Percentiles rank a stretch among this genome's conserved stretches.
These are phyloP conservation scores for Clupea harengus DNA, from an alignment of 2,113 vertebrate genomes.

Conservation along the genomic window DNA sequence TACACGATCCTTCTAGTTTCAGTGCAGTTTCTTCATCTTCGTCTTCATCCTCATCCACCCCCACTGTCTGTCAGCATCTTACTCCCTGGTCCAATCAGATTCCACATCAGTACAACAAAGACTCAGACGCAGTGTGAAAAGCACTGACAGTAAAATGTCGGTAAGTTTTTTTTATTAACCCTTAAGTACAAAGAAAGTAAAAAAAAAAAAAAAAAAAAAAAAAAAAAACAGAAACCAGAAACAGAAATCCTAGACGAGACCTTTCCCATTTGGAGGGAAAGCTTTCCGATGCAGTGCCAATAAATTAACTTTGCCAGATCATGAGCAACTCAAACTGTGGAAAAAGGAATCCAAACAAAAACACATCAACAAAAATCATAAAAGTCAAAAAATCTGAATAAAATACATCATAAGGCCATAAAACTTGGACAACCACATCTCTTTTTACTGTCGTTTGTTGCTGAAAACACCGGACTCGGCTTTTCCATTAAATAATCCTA, in stretches of 20 bases:
- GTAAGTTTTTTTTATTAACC: constrained; percentile 99
- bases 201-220: constrained; percentile 74
- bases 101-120: constrained; percentile 19
- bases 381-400: constrained; percentile 71
- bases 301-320: constrained; percentile 97
- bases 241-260: constrained; percentile 90
- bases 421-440: constrained; percentile 93
- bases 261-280: constrained; percentile 84
- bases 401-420: constrained; percentile 83
- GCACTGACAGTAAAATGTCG: constrained; percentile 74
- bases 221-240: constrained; percentile 86
- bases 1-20: too few relatives aligned
- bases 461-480: constrained; percentile 84
- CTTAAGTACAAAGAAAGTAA: constrained; percentile 99
- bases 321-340: constrained; percentile 91
- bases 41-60: too few relatives aligned
- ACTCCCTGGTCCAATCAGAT: neutral
- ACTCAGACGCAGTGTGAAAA: constrained; percentile 50
- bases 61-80: too few relatives aligned
- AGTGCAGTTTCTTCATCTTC: too few relatives aligned
- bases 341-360: constrained; percentile 79
- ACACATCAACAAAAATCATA: constrained; percentile 64
- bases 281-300: constrained; percentile 89
- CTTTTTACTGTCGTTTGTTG: constrained; percentile 31
- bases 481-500: constrained; percentile 96